Percentiles rank a stretch among this genome's conserved stretches.
These are phyloP conservation scores for Mola mola DNA, from an alignment of 2,113 vertebrate species.

Conservation along the genomic window DNA sequence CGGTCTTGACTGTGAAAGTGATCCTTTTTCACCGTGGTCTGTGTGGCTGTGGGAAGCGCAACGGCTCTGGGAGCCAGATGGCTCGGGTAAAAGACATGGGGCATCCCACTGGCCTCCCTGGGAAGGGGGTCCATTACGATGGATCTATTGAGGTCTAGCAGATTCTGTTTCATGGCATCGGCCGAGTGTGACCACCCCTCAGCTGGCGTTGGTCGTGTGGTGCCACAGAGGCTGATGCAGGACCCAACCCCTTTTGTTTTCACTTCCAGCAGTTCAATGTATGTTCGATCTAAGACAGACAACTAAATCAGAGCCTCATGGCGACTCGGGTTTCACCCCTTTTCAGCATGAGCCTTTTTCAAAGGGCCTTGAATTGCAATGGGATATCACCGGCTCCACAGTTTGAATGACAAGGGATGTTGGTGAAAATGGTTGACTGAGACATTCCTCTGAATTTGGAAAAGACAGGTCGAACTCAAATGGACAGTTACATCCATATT, in stretches of 20 bases:
- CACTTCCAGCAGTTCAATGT: slow-evolving; percentile 66
- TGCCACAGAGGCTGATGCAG: slow-evolving; percentile 50
- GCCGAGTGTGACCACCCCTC: slow-evolving; percentile 68
- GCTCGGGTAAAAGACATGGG: slow-evolving; percentile 66
- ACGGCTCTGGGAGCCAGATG: slow-evolving; percentile 70
- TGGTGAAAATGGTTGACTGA: slow-evolving; percentile 48
- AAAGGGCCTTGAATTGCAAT: slow-evolving; percentile 46
- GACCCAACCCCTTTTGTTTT: slow-evolving; percentile 49
- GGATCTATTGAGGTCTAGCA: slow-evolving; percentile 72
- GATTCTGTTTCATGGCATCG: slow-evolving; percentile 79
- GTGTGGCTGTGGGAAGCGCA: slow-evolving; percentile 68
- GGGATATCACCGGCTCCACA: slow-evolving; percentile 51
- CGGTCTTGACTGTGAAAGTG: slow-evolving; percentile 70
- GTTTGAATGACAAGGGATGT: slow-evolving; percentile 56
- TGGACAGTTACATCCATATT: slow-evolving; percentile 34
- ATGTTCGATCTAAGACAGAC: slow-evolving; percentile 63
- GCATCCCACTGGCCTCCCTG: slow-evolving; percentile 62
- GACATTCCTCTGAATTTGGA: slow-evolving; percentile 41
- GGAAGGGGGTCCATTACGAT: slow-evolving; percentile 71
- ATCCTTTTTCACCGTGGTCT: slow-evolving; percentile 71
- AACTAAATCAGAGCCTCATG: slow-evolving; percentile 60
- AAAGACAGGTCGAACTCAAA: slow-evolving; percentile 37
- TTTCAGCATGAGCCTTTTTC: slow-evolving; percentile 59
- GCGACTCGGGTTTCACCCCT: slow-evolving; percentile 69
- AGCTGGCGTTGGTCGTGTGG: slow-evolving; percentile 38